Evolutionary conservation across 2,113 vertebrate genomes (phyloP).

Genomic region (Poeciliopsis occidentalis): DNA sequence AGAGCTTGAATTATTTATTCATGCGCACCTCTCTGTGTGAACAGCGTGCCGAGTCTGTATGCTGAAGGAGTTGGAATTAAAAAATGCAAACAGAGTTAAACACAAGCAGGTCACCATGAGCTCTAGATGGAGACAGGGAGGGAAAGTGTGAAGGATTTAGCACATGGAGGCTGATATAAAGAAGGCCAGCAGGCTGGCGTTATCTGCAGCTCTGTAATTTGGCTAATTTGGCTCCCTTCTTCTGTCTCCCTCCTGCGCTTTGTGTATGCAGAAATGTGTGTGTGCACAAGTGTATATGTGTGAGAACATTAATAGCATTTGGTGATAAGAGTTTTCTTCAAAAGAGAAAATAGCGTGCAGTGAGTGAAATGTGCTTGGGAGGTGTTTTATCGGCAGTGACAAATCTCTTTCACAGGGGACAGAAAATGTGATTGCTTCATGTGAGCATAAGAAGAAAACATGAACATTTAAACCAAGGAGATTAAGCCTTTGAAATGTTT

Average conservation of each 20-base stretch:
- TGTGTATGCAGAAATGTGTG: conserved; percentile 18
- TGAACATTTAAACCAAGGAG: not conserved
- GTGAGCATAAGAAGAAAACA: not conserved
- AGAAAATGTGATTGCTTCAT: not conserved
- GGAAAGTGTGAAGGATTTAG: conserved; percentile 59
- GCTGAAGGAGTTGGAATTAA: conserved; percentile 8
- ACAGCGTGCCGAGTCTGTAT: conserved; percentile 30
- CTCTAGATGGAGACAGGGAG: conserved; percentile 31
- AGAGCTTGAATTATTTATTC: conserved; percentile 34
- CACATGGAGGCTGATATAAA: conserved; percentile 46
- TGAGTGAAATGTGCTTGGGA: conserved; percentile 47
- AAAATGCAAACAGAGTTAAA: conserved; percentile 20
- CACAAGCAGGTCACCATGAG: conserved; percentile 33
- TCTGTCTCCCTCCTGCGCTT: conserved; percentile 33
- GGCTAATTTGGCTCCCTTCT: conserved; percentile 59
- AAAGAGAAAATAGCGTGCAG: conserved; percentile 16
- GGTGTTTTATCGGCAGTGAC: conserved; percentile 50
- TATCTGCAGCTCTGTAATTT: conserved; percentile 59
- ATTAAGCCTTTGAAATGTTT: not conserved
- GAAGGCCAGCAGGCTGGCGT: conserved; percentile 49
- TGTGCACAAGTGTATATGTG: not conserved
- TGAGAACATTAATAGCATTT: conserved; percentile 23
- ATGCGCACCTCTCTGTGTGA: conserved; percentile 27
- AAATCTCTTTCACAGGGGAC: conserved; percentile 13
- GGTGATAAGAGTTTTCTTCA: conserved; percentile 23